Base-by-base conservation (phyloP, 1,140 invertebrate genomes). In the Aricia agestis region DNA sequence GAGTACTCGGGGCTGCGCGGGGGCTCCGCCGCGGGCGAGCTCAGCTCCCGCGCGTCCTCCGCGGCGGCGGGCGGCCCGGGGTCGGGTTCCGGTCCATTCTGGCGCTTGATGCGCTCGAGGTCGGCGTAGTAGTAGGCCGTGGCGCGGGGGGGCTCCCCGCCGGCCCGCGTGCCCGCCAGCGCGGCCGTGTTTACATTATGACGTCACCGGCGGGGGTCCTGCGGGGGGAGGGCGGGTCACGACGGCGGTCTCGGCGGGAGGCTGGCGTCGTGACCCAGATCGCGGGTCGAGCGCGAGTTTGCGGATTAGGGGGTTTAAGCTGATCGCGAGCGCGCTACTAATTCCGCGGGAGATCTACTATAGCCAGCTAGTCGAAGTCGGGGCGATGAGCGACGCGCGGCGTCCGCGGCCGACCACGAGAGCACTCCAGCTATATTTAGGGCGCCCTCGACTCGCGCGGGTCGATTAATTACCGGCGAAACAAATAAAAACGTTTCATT, bases 121-220 rank as follows among this genome's bases (percentile, higher is more conserved):
- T 92, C 91, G 0, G 87, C 91, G 76, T 92, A 92, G 76, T 92
- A 92, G 73, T 92, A 92, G 0, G 90, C 87, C 45, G 89, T 91
- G 69, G 89, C 87, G 77, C 89, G 89, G 59, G 88, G 87, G 15
- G 83, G 88, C 77, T 89, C 86, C 19, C 72, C 80, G 73, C 70
- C 69, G 6, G 77, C 72, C 6, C 82, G 73, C 0, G 79, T 81
- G 0, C 82, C 81, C 15, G 85, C 82, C 82, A 87, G 68, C 15
- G 31, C 75, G 68, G 13, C 41, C 32, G 19, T 61, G 57, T 18
- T n/a, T 69, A 63, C 52, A 15, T 41, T 63, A 45, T 19, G 31
- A 25, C 52, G 67, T 68, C 67, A 68, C 45, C 11, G 0, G 45
- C 45, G 10, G 45, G 45, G 9, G 10, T 45, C 42, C 42, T 9